These are phyloP conservation scores for Luscinia megarhynchos DNA, from an alignment of 2,797 vertebrate genomes.

Conservation along the genomic window DNA sequence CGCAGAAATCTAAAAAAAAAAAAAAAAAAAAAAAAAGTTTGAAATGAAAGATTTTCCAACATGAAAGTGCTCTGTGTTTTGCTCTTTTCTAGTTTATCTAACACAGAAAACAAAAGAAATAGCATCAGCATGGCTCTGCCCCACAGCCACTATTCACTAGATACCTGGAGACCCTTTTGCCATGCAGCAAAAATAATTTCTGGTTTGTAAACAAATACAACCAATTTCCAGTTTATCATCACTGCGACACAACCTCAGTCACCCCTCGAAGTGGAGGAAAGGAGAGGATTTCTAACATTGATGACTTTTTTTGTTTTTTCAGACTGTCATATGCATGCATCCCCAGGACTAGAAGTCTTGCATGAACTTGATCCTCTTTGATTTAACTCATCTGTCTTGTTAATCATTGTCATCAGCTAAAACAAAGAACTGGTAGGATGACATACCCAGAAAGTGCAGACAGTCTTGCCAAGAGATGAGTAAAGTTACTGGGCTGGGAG, in stretches of 20 bases:
- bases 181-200: not conserved
- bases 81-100: not conserved
- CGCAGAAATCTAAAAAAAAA: not conserved
- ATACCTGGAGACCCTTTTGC: not conserved
- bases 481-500: not conserved
- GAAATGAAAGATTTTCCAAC: not conserved
- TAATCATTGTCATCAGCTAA: not conserved
- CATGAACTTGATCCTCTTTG: not conserved
- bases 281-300: not conserved
- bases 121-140: not conserved
- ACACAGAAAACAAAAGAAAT: rapidly evolving
- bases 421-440: not conserved
- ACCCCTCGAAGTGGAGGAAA: not conserved
- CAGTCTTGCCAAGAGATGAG: not conserved
- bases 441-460: not conserved
- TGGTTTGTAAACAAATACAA: not conserved
- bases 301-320: not conserved
- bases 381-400: not conserved
- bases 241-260: not conserved
- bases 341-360: not conserved
- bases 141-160: not conserved
- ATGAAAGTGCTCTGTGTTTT: not conserved
- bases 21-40: not conserved
- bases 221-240: not conserved
- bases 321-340: not conserved